Evolutionary conservation across 2,888 invertebrate genomes (phyloP), one percentile per base, ranked within the genome.

Genomic region (Biston stratarius): DNA sequence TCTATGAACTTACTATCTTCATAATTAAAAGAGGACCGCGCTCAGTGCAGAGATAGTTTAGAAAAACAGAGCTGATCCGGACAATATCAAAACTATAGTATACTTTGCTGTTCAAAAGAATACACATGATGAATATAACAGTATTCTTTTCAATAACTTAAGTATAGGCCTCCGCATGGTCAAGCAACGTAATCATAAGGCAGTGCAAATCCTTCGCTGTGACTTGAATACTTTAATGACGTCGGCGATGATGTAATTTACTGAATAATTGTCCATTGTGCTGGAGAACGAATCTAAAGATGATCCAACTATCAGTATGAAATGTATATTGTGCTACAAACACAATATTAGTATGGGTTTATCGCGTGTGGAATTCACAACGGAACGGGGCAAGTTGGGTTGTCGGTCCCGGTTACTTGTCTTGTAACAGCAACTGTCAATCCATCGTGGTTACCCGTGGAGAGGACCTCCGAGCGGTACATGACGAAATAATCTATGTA

Each of bases 181-280:
- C 24, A 64, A 52, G 14, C 15, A 56, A 59, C 68, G 67, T 68
- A 65, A 70, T 51, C 48, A 62, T 42, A 67, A 70, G 55, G 60
- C 64, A 53, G 36, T 53, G 34, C 47, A 51, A 44, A 55, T 40
- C 40, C 45, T 48, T 53, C 61, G 49, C 48, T 70, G 74, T 78
- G 82, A 77, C 75, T 71, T 61, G 83, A 81, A 83, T 80, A 70
- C 67, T 52, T 66, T 75, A 78, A 73, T 81, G 81, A 83, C 79
- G 80, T 76, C 49, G 55, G 12, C 57, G 70, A 67, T 84, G 82
- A 84, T 80, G 82, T 84, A 80, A 84, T 62, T 12, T 56, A 36
- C 36, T 59, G 62, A 44, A 53, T 57, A 64, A 65, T 38, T 66
- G 45, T 8, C 52, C 36, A 59, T 67, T 67, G 67, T 45, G 40